These are phyloP conservation scores for Arvicola amphibius DNA, from an alignment of 2,797 vertebrate genomes.

Conservation along the genomic window DNA sequence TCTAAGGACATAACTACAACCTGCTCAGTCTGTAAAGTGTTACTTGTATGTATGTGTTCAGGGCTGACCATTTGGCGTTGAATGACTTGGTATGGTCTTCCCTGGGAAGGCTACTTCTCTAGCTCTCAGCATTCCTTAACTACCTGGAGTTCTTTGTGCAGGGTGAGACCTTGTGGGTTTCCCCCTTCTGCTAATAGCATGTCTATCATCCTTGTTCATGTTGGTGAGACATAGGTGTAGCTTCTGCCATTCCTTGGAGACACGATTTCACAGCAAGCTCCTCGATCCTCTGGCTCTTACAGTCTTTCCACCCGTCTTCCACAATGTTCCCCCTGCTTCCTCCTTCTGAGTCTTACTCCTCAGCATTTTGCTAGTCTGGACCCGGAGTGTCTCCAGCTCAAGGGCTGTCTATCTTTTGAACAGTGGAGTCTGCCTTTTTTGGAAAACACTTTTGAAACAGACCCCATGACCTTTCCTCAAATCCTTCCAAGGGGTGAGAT, in stretches of 20 bases:
- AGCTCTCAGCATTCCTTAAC: background rate
- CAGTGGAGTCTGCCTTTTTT: slow-evolving; percentile 70
- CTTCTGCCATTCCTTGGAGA: background rate
- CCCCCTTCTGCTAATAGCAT: background rate
- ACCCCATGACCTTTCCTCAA: slow-evolving; percentile 25
- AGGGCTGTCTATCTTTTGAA: slow-evolving; percentile 41
- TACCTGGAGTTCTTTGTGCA: background rate
- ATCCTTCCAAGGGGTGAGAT: background rate
- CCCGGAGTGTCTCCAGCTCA: background rate
- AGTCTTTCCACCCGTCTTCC: background rate
- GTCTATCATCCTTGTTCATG: background rate
- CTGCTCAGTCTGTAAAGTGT: background rate
- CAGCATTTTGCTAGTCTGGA: background rate
- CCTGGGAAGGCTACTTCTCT: background rate
- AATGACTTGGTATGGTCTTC: background rate
- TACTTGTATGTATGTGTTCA: background rate
- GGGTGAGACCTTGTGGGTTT: background rate
- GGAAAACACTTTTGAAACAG: slow-evolving; percentile 78
- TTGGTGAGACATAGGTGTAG: background rate
- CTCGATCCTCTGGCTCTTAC: background rate
- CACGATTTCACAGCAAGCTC: background rate
- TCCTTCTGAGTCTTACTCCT: background rate
- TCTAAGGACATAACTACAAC: background rate
- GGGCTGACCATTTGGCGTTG: background rate
- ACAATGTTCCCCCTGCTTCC: background rate